Evolutionary conservation across 2,888 invertebrate genomes (phyloP).

Genomic region (Oasisia sp.): DNA sequence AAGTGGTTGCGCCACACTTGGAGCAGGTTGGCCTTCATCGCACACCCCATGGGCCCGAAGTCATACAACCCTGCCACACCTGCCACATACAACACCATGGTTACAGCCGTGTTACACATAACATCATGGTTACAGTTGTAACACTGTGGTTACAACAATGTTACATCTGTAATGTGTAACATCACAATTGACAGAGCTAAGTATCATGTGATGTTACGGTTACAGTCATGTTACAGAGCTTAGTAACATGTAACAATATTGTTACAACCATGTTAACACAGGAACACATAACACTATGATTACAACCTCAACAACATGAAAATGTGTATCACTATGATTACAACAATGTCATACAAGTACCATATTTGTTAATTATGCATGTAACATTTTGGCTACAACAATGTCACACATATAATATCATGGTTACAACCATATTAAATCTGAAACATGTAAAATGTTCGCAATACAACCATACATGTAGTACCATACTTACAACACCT

Average conservation of each 20-base stretch:
- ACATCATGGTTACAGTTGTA: not conserved
- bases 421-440: slow-evolving; percentile 80
- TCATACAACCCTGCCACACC: slow-evolving; percentile 87
- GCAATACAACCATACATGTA: too few relatives aligned
- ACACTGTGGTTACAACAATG: not conserved
- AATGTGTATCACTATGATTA: slow-evolving; percentile 67
- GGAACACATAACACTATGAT: slow-evolving; percentile 26
- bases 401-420: not conserved
- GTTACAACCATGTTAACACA: slow-evolving; percentile 81
- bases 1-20: slow-evolving; percentile 94
- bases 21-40: slow-evolving; percentile 93
- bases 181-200: not conserved
- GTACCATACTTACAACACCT: too few relatives aligned
- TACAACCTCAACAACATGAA: not conserved
- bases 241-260: not conserved
- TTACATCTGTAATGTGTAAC: not conserved
- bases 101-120: not conserved
- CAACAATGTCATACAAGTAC: slow-evolving; percentile 76
- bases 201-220: not conserved
- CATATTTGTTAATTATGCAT: not conserved
- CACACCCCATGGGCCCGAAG: slow-evolving; percentile 99
- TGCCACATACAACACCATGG: slow-evolving; percentile 45
- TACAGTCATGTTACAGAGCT: not conserved
- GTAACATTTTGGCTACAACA: not conserved
- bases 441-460: slow-evolving; percentile 52